Evolutionary conservation across 2,113 vertebrate species (phyloP), one percentile per base, ranked within the genome.

Genomic region (Microcebus ravelobensis): DNA sequence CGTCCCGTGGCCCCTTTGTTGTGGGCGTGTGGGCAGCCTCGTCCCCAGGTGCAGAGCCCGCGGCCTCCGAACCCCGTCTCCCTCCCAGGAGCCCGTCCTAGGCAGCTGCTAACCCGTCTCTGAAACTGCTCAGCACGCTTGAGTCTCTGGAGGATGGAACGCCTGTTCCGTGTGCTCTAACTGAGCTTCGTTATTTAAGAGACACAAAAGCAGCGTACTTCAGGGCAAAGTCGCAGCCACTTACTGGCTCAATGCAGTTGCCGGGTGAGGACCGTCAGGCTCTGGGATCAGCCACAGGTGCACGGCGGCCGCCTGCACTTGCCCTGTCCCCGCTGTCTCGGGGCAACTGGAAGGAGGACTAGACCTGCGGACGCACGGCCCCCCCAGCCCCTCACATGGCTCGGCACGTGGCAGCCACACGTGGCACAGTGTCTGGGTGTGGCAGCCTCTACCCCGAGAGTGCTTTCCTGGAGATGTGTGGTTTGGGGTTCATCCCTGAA

Each of bases 171-270:
- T 52, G 20, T 5, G 3, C 8, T 14, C 36, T 8, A 6, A 0
- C 1, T 31, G 74, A 31, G 27, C 31, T 36, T 31, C 9, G 1
- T 50, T 8, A 9, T 11, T 3, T 18, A 23, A 42, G 15, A 31
- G 31, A 0, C 0, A n/a, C 6, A 3, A 21, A 20, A 23, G 34
- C 1, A 31, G 23, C 11, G 0, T 20, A 0, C n/a, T 29, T 61
- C 29, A 55, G 59, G 61, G 18, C 50, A 42, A 6, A 3, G 25
- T 6, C 34, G 39, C 14, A 34, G 9, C 50, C 27, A 8, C 6
- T 13, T 52, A 1, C 3, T 8, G 18, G 11, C 3, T 8, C 15
- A 14, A 17, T 0, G 3, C 23, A 1, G 52, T 1, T 1, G 20
- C 63, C 52, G 0, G 25, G 0, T 0, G 48, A 27, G 67, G 45